Percentiles rank a stretch among this genome's conserved stretches.
These are phyloP conservation scores for Periophthalmus modestus DNA, from an alignment of 2,113 vertebrate genomes.

Conservation along the genomic window DNA sequence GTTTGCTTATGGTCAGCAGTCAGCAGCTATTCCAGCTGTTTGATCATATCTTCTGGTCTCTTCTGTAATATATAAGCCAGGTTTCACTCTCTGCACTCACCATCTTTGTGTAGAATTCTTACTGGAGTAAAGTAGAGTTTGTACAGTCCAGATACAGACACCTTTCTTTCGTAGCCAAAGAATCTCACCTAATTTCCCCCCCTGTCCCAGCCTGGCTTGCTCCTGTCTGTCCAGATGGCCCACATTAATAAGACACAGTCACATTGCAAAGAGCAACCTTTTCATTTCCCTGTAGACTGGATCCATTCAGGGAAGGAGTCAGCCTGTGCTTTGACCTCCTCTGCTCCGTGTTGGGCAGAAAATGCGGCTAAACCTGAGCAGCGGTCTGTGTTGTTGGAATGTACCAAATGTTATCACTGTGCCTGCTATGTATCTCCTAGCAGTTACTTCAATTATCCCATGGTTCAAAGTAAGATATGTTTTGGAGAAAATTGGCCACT, in stretches of 20 bases:
- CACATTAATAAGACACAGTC: slow-evolving; percentile 65
- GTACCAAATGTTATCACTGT: neutral
- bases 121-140: slow-evolving; percentile 41
- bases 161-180: slow-evolving; percentile 15
- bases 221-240: slow-evolving; percentile 60
- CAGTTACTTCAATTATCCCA: neutral
- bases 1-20: neutral
- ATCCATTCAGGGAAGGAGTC: slow-evolving; percentile 42
- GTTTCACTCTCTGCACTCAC: slow-evolving; percentile 13
- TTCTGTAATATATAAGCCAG: neutral
- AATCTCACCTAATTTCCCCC: slow-evolving; percentile 33
- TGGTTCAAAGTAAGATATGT: neutral
- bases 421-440: neutral
- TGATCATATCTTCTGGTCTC: neutral
- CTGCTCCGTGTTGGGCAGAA: slow-evolving; percentile 28
- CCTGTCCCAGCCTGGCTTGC: slow-evolving; percentile 14
- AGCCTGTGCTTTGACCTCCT: slow-evolving; percentile 47
- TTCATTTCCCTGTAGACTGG: slow-evolving; percentile 60
- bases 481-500: neutral
- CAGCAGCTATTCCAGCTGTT: neutral
- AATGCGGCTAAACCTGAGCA: neutral
- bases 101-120: slow-evolving; percentile 11
- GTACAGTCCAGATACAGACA: slow-evolving; percentile 15
- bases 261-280: slow-evolving; percentile 58
- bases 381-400: neutral